Conservation (phyloP, 2,888 invertebrate genomes). For the Lamellibrachia satsuma region DNA sequence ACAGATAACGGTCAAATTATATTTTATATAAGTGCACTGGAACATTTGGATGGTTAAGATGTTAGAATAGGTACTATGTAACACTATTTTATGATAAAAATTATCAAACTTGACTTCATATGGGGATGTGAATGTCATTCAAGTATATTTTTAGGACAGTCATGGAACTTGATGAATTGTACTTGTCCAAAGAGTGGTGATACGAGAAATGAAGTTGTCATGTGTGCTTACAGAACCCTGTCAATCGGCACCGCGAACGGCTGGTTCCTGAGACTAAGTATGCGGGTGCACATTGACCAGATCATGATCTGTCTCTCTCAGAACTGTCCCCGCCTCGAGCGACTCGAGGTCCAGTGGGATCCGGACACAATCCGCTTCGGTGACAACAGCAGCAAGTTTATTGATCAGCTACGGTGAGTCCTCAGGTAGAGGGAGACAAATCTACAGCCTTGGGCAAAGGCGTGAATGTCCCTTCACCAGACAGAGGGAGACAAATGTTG, state of each 20-base stretch:
- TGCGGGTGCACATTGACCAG: constrained; percentile 84
- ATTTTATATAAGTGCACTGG: too few relatives aligned
- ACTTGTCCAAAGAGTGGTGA: background rate
- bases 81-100: too few relatives aligned
- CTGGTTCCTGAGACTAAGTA: constrained; percentile 91
- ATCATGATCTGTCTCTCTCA: constrained; percentile 96
- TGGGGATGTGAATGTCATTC: background rate
- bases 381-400: constrained; percentile 99
- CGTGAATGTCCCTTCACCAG: too few relatives aligned
- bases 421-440: background rate
- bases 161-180: background rate
- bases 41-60: too few relatives aligned
- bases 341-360: constrained; percentile 97
- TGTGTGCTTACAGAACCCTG: constrained; percentile 77
- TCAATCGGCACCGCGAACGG: constrained; percentile 98
- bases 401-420: constrained; percentile 84
- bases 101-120: background rate
- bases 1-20: too few relatives aligned
- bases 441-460: too few relatives aligned
- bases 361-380: constrained; percentile 97
- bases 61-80: too few relatives aligned
- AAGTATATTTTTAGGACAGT: background rate
- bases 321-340: constrained; percentile 86
- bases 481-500: too few relatives aligned
- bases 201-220: background rate